phyloP scores from a whole-genome alignment of 2,888 invertebrate genomes.

The Sthenelais limicola region DNA sequence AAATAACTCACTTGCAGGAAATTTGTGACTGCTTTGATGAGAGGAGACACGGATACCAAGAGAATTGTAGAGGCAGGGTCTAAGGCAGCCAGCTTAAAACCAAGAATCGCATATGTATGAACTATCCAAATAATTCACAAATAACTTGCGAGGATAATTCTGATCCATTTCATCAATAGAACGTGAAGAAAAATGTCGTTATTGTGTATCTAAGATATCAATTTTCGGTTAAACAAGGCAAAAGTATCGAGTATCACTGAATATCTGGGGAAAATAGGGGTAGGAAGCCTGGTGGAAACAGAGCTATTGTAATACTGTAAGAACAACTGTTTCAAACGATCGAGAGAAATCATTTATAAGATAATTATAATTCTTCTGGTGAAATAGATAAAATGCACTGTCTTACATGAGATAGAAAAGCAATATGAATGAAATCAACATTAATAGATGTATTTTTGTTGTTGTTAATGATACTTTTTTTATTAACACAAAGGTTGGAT shows the following conservation, averaged over 20 bases:
- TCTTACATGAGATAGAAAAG: too few relatives aligned
- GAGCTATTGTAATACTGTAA: too few relatives aligned
- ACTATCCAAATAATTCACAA: background rate
- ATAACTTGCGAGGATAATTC: background rate
- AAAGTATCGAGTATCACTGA: background rate
- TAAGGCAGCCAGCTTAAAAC: constrained; percentile 76
- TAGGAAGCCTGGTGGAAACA: too few relatives aligned
- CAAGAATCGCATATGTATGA: background rate
- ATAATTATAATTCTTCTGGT: too few relatives aligned
- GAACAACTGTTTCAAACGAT: too few relatives aligned
- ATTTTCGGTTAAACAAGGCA: background rate
- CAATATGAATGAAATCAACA: too few relatives aligned
- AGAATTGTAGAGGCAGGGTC: constrained; percentile 81
- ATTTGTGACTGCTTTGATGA: constrained; percentile 92
- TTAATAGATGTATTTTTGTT: too few relatives aligned
- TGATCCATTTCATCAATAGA: background rate
- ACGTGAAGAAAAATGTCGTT: background rate
- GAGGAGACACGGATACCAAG: constrained; percentile 86
- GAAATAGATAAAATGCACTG: too few relatives aligned
- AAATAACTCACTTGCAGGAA: constrained; percentile 80
- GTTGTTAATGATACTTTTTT: too few relatives aligned
- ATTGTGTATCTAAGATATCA: background rate
- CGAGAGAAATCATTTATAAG: too few relatives aligned
- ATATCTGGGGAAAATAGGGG: too few relatives aligned
- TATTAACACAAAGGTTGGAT: too few relatives aligned